Conservation (phyloP, 2,797 vertebrate species). For the Australoheros facetus region DNA sequence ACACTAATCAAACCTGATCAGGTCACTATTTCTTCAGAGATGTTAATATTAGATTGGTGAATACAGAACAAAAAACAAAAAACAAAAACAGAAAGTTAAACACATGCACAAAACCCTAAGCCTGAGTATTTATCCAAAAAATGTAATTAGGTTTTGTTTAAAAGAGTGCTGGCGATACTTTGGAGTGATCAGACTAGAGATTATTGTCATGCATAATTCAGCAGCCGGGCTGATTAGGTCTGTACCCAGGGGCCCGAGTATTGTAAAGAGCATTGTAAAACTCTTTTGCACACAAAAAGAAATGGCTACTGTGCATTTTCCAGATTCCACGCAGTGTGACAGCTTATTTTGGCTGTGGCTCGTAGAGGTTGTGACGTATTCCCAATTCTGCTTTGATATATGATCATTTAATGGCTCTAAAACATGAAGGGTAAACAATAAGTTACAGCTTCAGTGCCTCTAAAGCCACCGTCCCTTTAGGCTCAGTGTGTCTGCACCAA, state of each 20-base stretch:
- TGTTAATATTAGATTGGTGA: neutral
- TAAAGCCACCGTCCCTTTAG: neutral
- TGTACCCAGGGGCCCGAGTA: constrained; percentile 29
- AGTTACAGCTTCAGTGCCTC: neutral
- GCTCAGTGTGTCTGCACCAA: neutral
- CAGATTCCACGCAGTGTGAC: neutral
- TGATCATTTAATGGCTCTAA: neutral
- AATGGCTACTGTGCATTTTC: constrained; percentile 2
- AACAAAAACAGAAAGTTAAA: neutral
- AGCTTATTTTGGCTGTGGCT: neutral
- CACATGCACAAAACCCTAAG: neutral
- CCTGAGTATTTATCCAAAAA: constrained; percentile 15
- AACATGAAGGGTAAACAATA: neutral
- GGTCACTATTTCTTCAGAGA: neutral
- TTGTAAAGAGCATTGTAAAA: constrained; percentile 31
- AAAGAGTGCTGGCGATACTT: constrained; percentile 15
- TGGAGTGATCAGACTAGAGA: constrained; percentile 39
- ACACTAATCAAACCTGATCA: neutral
- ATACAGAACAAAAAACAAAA: neutral
- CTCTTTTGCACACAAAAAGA: constrained; percentile 34
- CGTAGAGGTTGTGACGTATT: neutral
- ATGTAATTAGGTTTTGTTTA: constrained; percentile 44
- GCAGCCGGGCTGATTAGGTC: constrained; percentile 50
- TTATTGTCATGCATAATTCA: constrained; percentile 65
- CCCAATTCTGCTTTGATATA: neutral